Percentiles rank a stretch among this genome's conserved stretches.
Evolutionary conservation across 1,140 invertebrate genomes (phyloP).

Genomic region (Drosophila sulfurigaster): DNA sequence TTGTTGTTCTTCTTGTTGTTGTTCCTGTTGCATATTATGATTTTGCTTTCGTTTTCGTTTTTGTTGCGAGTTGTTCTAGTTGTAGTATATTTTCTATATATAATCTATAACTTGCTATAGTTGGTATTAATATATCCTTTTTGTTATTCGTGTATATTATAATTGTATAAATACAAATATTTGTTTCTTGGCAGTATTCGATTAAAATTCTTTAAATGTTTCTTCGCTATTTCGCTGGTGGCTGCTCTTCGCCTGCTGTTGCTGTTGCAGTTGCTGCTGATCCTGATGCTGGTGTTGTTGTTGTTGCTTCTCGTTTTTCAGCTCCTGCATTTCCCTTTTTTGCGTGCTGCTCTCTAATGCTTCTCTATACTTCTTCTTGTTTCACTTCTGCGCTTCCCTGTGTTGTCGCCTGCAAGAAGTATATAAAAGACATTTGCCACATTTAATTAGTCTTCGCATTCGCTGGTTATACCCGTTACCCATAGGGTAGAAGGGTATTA

Average conservation of each 20-base stretch:
- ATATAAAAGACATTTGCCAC: conserved; percentile 31
- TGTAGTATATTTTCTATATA: conserved; percentile 17
- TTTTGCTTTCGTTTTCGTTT: background rate
- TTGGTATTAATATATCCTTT: conserved; percentile 11
- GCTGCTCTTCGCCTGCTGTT: conserved; percentile 16
- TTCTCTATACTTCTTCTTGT: background rate
- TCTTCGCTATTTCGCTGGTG: conserved; percentile 29
- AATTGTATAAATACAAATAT: conserved; percentile 41
- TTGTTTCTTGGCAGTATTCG: conserved; percentile 74
- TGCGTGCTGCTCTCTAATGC: background rate
- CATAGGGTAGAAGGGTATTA: too few relatives aligned
- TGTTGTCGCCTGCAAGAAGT: conserved; percentile 35
- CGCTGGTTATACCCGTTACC: too few relatives aligned
- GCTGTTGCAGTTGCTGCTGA: background rate
- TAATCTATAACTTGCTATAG: conserved; percentile 13
- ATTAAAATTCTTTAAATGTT: conserved; percentile 79
- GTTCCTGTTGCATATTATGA: conserved; percentile 21
- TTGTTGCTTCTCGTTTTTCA: background rate
- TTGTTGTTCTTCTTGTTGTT: background rate
- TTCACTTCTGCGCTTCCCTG: background rate
- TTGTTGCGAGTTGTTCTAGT: conserved; percentile 23
- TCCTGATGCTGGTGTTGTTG: background rate
- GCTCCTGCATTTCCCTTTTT: background rate
- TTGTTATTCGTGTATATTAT: conserved; percentile 38
- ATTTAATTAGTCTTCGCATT: conserved; percentile 60